Evolutionary conservation across 2,113 vertebrate genomes (phyloP), one percentile per base, ranked within the genome.

Genomic region (Paradisaea rubra): DNA sequence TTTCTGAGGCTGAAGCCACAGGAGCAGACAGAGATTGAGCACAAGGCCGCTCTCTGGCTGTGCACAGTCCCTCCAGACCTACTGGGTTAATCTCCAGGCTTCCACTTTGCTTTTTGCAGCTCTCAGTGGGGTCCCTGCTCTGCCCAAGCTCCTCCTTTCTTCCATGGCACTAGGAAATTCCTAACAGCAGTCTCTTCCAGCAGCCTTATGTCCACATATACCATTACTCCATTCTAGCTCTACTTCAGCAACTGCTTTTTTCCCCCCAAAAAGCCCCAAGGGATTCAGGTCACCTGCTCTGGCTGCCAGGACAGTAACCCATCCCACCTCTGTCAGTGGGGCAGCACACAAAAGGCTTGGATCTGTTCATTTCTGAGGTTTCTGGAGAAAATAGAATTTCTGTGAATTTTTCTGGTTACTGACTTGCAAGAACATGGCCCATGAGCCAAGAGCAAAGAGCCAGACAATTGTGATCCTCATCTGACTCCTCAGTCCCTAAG

Each of bases 181-280:
- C 54, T 3, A 4, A 41, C 31, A 86, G 45, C 44, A 37, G 3
- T 37, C 23, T 63, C 18, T 63, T 30, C 14, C 0, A 0, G 27
- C 52, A 87, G 66, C 16, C 17, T 49, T 39, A 5, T 44, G 35
- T 23, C 42, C 56, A 59, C 15, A 21, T 13, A 66, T 3, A 37
- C 9, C 28, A 23, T 17, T n/a, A 45, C 42, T 69, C 41, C 28
- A 65, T 49, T 22, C 53, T 35, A 80, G n/a, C 15, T 86, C 37
- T 74, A n/a, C 18, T 81, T 16, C 60, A 70, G 22, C 15, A 91
- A 21, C 13, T 35, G 41, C 6, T 12, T 3, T 4, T 49, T 23
- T 4, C 1, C 5, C 16, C 5, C 4, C 0, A 2, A 22, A 65
- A 71, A 64, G 25, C 42, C 47, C 5, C 15, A 54, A 19, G 15